Percentiles rank a stretch among this genome's conserved stretches.
Evolutionary conservation across 2,888 invertebrate genomes (phyloP).

Genomic region (Azorinus chamasolen): DNA sequence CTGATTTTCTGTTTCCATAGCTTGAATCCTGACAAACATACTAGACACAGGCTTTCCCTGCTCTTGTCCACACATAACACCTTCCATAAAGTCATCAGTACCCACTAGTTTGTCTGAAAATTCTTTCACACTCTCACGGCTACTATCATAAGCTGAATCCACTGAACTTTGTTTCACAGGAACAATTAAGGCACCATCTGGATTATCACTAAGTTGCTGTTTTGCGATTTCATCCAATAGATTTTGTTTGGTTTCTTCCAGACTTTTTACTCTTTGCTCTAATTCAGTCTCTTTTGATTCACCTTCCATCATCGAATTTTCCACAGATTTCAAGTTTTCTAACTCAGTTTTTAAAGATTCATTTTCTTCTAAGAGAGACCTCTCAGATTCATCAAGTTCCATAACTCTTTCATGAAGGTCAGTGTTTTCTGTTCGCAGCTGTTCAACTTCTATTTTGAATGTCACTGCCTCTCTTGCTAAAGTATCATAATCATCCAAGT

Average conservation of each 20-base stretch:
- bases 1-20: conserved; percentile 75
- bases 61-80: conserved; percentile 57
- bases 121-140: conserved; percentile 40
- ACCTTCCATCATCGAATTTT: conserved; percentile 58
- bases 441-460: conserved; percentile 63
- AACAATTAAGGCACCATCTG: conserved; percentile 4
- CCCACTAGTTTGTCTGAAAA: conserved; percentile 56
- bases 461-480: conserved; percentile 63
- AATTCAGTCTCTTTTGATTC: conserved; percentile 73
- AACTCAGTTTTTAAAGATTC: conserved; percentile 50
- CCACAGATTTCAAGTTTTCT: conserved; percentile 47
- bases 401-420: conserved; percentile 72
- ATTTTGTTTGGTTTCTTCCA: background rate
- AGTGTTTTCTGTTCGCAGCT: conserved; percentile 68
- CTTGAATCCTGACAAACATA: conserved; percentile 75
- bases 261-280: conserved; percentile 66
- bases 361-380: conserved; percentile 50
- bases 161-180: conserved; percentile 31
- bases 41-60: conserved; percentile 68
- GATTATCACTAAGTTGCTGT: conserved; percentile 6
- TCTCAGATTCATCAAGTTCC: conserved; percentile 71
- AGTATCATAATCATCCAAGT: conserved; percentile 64
- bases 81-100: conserved; percentile 66
- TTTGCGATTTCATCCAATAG: conserved; percentile 6
- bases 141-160: conserved; percentile 58